Conservation (phyloP, 2,888 invertebrate genomes). For the Tanytarsus gracilentus region DNA sequence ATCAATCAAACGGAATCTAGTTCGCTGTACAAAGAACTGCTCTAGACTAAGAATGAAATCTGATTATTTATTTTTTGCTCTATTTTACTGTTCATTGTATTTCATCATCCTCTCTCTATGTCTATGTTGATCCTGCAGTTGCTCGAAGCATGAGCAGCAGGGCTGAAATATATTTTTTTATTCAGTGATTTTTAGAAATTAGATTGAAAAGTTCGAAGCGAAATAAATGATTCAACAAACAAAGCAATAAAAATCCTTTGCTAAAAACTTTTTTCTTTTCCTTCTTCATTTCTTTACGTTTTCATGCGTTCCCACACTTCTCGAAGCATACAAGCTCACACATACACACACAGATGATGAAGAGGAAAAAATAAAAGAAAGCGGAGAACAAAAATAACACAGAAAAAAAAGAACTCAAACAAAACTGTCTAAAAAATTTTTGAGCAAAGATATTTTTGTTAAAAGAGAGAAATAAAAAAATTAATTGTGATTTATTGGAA, state of each 20-base stretch:
- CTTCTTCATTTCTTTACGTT: conserved; percentile 8
- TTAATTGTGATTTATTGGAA: conserved; percentile 24
- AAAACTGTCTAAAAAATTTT: conserved; percentile 15
- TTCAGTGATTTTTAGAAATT: no score
- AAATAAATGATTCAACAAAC: conserved; percentile 29
- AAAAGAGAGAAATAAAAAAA: conserved; percentile 10
- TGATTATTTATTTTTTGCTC: conserved; percentile 29
- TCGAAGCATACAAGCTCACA: conserved; percentile 9
- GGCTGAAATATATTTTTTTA: not conserved
- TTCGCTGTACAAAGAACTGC: no score
- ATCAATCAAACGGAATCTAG: conserved; percentile 24
- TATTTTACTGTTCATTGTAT: conserved; percentile 17
- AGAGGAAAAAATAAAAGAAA: conserved; percentile 15
- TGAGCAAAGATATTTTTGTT: conserved; percentile 9
- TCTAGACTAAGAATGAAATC: conserved; percentile 9
- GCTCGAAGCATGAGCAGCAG: not conserved
- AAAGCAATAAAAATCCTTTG: conserved; percentile 24
- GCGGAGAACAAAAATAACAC: conserved; percentile 14
- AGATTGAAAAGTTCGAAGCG: conserved; percentile 5
- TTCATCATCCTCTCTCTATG: conserved; percentile 7
- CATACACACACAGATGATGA: not conserved
- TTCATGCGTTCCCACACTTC: conserved; percentile 26
- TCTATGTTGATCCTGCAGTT: not conserved
- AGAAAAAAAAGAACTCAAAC: conserved; percentile 17
- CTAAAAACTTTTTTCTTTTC: conserved; percentile 9